Evolutionary conservation across 2,888 invertebrate genomes (phyloP).

Genomic region (Amblyteles armatorius): DNA sequence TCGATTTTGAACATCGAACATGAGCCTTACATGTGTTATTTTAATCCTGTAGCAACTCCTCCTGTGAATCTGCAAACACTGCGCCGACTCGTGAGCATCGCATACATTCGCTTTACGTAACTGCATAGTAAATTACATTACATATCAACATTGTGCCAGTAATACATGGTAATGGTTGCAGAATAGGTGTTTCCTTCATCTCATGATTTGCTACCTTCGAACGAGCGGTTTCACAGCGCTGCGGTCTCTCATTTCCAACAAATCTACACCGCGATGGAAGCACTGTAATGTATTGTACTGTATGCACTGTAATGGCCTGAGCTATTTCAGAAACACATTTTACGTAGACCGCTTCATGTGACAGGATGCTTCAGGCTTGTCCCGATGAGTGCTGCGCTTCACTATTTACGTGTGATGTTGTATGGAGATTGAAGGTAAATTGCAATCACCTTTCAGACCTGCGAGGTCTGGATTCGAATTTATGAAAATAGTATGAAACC

Average conservation of each 20-base stretch:
- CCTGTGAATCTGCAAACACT: too few relatives aligned
- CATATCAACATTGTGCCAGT: background rate
- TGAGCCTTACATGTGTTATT: too few relatives aligned
- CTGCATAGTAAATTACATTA: background rate
- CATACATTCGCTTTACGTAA: background rate
- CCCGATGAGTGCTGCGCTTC: background rate
- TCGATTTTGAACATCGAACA: too few relatives aligned
- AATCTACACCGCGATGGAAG: background rate
- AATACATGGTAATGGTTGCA: conserved; percentile 2
- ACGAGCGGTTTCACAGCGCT: conserved; percentile 7
- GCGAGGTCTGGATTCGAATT: background rate
- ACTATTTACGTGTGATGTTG: background rate
- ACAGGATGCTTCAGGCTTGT: conserved; percentile 4
- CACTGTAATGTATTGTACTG: too few relatives aligned
- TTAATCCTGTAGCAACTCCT: too few relatives aligned
- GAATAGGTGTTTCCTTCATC: conserved; percentile 45
- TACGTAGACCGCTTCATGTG: background rate
- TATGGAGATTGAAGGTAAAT: conserved; percentile 23
- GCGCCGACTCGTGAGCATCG: background rate
- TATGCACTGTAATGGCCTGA: conserved; percentile 4
- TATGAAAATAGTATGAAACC: background rate
- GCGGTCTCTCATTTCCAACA: conserved; percentile 1
- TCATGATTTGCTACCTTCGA: conserved; percentile 32
- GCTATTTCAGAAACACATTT: conserved; percentile 18
- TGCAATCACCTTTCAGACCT: background rate